Evolutionary conservation across 2,113 vertebrate genomes (phyloP).

Genomic region (Zosterops hypoxanthus): DNA sequence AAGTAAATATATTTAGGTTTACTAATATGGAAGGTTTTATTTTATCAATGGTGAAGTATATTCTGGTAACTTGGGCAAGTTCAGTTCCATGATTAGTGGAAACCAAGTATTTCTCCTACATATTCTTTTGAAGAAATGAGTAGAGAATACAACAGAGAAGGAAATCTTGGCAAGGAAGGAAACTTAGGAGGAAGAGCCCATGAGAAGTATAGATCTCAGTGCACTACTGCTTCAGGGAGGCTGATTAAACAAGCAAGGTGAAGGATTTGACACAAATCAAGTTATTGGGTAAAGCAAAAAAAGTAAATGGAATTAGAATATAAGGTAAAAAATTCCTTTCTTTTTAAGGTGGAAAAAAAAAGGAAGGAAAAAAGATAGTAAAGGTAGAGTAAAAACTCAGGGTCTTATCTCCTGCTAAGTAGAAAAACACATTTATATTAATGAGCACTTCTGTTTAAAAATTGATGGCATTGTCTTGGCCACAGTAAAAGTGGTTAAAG

Average conservation of each 20-base stretch:
- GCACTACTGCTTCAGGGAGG: neutral
- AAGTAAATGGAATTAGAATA: neutral
- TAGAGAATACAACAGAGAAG: neutral
- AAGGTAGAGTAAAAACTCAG: neutral
- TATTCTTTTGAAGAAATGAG: neutral
- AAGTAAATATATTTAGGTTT: neutral
- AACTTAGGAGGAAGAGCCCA: neutral
- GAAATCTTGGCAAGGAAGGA: neutral
- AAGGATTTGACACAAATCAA: neutral
- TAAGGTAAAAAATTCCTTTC: neutral
- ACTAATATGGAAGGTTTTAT: neutral
- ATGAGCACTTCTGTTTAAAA: conserved; percentile 29
- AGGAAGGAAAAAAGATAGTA: neutral
- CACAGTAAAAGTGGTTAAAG: neutral
- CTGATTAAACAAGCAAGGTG: neutral
- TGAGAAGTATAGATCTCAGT: neutral
- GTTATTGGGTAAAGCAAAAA: neutral
- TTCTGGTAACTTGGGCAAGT: neutral
- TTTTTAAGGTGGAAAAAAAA: neutral
- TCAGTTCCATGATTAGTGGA: neutral
- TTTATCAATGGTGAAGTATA: neutral
- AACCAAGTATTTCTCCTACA: neutral
- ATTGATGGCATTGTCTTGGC: conserved; percentile 19
- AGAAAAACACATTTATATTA: neutral
- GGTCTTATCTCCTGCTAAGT: neutral